Base-by-base conservation (phyloP, 1,140 invertebrate species). In the Belonocnema kinseyi region DNA sequence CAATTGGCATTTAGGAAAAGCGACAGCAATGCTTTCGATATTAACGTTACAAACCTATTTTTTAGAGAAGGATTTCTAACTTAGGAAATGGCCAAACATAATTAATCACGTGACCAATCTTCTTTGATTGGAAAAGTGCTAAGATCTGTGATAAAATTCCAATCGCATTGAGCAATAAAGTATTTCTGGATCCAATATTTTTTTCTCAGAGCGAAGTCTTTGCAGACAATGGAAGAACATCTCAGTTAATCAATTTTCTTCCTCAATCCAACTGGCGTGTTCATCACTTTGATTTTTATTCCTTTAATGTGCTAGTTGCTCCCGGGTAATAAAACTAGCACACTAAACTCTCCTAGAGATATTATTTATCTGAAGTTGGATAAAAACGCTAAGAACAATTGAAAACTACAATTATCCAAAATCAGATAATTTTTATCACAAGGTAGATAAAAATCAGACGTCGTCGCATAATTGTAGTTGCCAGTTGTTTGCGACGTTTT, bases 241-340 rank as follows among this genome's bases (percentile, higher is more conserved):
- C 13, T 66, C 61, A 66, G 61, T 13, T 40, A 66, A 66, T 66
- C 26, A 66, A 66, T 66, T 66, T 40, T 66, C 61, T 66, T 66
- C 14, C 61, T 33, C 10, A 14, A 12, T n/a, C 17, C 61, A 66
- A 66, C 61, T 66, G 61, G 46, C 61, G 61, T 66, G 61, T 66
- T 66, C 61, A 66, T 66, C 61, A 66, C 61, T 33, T 66, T 66
- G 61, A n/a, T 66, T 46, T 40, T 66, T 33, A 54, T 40, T 66
- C 26, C 33, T 40, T 66, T n/a, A 66, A 40, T 66, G 10, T 33
- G n/a, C 40, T 46, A 66, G 46, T 66, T 40, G 61, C 33, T 66
- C 40, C 33, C 33, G 26, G n/a, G 14, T 40, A 66, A 40, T 33
- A 40, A 66, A 66, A 40, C 26, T 40, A 40, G 21, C 21, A 26